Evolutionary conservation across 2,113 vertebrate species (phyloP), one percentile per base, ranked within the genome.

Genomic region (Naja naja): DNA sequence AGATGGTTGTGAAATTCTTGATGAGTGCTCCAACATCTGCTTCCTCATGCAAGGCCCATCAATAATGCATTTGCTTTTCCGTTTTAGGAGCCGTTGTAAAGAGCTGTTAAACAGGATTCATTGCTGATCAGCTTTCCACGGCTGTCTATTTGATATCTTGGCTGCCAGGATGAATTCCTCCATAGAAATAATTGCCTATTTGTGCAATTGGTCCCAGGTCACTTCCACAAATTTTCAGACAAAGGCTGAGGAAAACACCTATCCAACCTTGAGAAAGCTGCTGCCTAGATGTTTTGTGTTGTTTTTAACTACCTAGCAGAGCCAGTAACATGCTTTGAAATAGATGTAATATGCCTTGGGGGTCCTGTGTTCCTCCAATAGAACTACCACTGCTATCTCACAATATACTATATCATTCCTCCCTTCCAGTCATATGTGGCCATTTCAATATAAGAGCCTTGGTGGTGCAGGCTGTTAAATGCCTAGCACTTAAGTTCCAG

Each of bases 61-160:
- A 92, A 92, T 92, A 89, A 91, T 93, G 47, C 45, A 91, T 93
- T 69, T 91, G 27, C 55, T 64, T 56, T 58, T 92, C 55, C 88
- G 45, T 94, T 92, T 94, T 85, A 69, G 47, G 69, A 89, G 27
- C 55, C 30, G 55, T 89, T 92, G 54, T 81, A 91, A 94, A 89
- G 55, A 22, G 43, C 6, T 88, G 86, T 91, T 91, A 91, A 86
- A 74, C 49, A 55, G 56, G 87, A 87, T 56, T 91, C 34, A 23
- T n/a, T n/a, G 34, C 90, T 86, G 55, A 34, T 89, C 54, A 47
- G 23, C 55, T 91, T 64, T 91, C 69, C 18, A 60, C 45, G 52
- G 55, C 54, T 89, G 23, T 34, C 60, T 39, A 69, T 45, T 64
- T 64, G 55, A 86, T 64, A 86, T 52, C 86, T 85, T 49, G 47